Base-by-base conservation (phyloP, 1,140 invertebrate species). In the Trichonephila inaurata region DNA sequence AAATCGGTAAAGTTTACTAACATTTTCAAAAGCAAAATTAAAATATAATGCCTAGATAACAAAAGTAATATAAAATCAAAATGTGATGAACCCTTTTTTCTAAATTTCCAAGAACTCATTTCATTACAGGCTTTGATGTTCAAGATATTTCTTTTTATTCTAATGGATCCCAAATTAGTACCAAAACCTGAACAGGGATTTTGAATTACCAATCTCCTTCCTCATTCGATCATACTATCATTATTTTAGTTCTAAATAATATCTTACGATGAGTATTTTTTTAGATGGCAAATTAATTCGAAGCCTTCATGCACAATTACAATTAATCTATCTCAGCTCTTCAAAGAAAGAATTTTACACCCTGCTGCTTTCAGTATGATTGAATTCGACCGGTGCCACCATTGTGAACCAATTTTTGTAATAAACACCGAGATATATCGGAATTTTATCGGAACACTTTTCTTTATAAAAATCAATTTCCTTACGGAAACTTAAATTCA, bases 291-390 rank as follows among this genome's bases (percentile, higher is more conserved):
- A 77, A 77, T 77, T 77, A 77, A 77, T 77, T 77, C 5, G 72
- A 77, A 40, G 33, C 18, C 33, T 16, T 28, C 72, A 5, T 18
- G 3, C 69, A 77, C 69, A 77, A 77, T 40, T 5, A 33, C 72
- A 33, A 5, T 77, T 33, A 40, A 77, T 77, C 28, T 5, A 77
- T 77, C 33, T 28, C 7, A 28, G 18, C 14, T 40, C 7, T 10
- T 12, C 7, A 77, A 33, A 77, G 72, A 77, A 77, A 77, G 2
- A 77, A 77, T 8, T 85, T 85, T 85, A 85, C 51, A 85, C 83
- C 16, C 44, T 21, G 12, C 10, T 85, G 83, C 83, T 60, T 61
- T 61, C 83, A 58, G 58, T 21, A 61, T 85, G 83, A 85, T 85
- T 85, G 28, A 58, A 12, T 61, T 85, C 83, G 14, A 24, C 24